These are phyloP conservation scores for Phania funesta DNA, from an alignment of 2,888 invertebrate genomes.

Conservation along the genomic window DNA sequence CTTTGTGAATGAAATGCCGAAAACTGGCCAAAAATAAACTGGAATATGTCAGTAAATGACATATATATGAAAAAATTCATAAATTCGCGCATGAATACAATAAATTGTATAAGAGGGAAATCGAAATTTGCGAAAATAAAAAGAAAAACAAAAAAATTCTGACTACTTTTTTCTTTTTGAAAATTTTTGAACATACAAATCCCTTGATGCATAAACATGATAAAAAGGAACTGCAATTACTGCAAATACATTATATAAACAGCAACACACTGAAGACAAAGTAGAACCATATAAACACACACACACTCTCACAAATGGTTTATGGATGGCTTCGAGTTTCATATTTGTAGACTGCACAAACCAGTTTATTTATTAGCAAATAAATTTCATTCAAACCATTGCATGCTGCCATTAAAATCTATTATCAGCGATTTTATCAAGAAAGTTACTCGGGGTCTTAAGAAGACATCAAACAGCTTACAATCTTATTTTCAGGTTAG, in stretches of 20 bases:
- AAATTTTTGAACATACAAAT: background rate
- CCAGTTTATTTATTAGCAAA: too few relatives aligned
- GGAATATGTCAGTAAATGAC: conserved; percentile 30
- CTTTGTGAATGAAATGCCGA: background rate
- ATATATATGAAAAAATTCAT: conserved; percentile 17
- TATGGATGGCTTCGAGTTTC: too few relatives aligned
- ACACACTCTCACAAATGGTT: background rate
- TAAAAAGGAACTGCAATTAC: conserved; percentile 21
- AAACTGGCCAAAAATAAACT: conserved; percentile 44
- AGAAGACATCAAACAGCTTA: too few relatives aligned
- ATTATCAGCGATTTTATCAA: too few relatives aligned
- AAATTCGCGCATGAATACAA: background rate
- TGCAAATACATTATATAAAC: conserved; percentile 23
- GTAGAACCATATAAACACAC: background rate
- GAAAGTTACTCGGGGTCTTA: too few relatives aligned
- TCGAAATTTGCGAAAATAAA: conserved; percentile 19
- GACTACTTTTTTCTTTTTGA: background rate
- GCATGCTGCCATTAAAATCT: conserved; percentile 5
- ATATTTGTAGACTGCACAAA: too few relatives aligned
- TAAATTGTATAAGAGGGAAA: conserved; percentile 13
- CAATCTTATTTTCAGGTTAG: too few relatives aligned
- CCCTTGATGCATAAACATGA: conserved; percentile 3
- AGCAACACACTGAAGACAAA: background rate
- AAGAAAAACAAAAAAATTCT: background rate
- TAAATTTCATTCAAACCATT: too few relatives aligned